These are phyloP conservation scores for Zophobas morio DNA, from an alignment of 1,140 invertebrate genomes.

Conservation along the genomic window DNA sequence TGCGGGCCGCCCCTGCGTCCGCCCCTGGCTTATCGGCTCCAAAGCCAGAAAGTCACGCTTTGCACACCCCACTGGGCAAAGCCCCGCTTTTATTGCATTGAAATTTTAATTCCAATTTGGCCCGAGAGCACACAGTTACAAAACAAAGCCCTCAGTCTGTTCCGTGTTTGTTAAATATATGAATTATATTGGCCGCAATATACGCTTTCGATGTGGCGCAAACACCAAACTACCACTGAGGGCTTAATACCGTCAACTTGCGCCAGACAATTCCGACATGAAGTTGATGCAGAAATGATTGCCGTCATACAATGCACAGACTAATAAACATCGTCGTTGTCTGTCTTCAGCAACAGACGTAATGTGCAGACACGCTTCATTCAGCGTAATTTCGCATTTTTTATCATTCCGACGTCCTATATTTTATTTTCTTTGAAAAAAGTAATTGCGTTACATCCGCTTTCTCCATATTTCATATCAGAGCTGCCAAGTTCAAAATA, in stretches of 20 bases:
- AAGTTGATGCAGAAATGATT: background rate
- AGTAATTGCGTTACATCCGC: background rate
- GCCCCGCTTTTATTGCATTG: background rate
- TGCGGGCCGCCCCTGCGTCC: too few relatives aligned
- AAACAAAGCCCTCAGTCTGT: background rate
- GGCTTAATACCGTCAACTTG: background rate
- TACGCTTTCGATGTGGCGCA: background rate
- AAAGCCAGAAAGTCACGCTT: too few relatives aligned
- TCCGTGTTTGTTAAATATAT: background rate
- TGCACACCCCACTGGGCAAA: too few relatives aligned
- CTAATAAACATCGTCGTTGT: background rate
- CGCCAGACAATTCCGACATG: background rate
- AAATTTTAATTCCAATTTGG: background rate
- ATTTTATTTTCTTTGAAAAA: background rate
- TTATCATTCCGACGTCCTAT: background rate
- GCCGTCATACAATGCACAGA: background rate
- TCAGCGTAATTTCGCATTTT: background rate
- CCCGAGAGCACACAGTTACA: background rate
- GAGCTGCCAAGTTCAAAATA: background rate
- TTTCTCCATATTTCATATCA: background rate
- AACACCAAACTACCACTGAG: background rate
- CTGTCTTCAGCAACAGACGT: too few relatives aligned
- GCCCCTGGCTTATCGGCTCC: too few relatives aligned
- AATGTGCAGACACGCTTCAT: too few relatives aligned
- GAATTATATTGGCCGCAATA: background rate